Evolutionary conservation across 2,888 invertebrate genomes (phyloP).

Genomic region (Pheosia tremula): DNA sequence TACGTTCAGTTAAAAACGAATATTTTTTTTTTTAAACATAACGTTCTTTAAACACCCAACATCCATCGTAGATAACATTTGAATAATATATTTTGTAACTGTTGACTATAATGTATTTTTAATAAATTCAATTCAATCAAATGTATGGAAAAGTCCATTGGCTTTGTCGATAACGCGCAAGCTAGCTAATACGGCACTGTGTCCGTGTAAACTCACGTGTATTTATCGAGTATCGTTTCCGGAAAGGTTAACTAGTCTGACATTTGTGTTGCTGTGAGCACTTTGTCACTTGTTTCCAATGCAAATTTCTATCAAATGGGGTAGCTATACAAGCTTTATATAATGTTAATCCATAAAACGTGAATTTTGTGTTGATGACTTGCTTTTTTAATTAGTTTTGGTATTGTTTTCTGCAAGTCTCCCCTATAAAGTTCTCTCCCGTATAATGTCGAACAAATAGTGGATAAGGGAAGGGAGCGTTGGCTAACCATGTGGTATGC

Average conservation of each 20-base stretch:
- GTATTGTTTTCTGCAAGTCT: background rate
- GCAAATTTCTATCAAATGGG: background rate
- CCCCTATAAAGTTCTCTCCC: background rate
- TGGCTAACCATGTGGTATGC: conserved; percentile 20
- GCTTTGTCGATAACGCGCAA: background rate
- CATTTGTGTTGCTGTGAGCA: background rate
- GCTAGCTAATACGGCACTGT: background rate
- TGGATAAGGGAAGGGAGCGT: background rate
- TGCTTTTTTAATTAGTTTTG: background rate
- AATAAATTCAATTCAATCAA: no score
- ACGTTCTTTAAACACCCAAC: no score
- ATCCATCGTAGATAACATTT: no score
- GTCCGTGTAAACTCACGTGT: background rate
- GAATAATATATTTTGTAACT: no score
- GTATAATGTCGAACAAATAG: background rate
- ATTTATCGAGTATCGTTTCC: conserved; percentile 1
- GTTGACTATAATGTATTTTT: no score
- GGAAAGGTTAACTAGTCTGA: conserved; percentile 3
- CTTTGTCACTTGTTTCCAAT: background rate
- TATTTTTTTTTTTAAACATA: no score
- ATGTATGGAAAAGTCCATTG: background rate
- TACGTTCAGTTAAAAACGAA: no score
- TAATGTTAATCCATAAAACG: background rate
- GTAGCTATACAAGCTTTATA: background rate
- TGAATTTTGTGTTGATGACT: background rate